Evolutionary conservation across 2,888 invertebrate species (phyloP), one percentile per base, ranked within the genome.

Genomic region (Entomobrya multifasciata): DNA sequence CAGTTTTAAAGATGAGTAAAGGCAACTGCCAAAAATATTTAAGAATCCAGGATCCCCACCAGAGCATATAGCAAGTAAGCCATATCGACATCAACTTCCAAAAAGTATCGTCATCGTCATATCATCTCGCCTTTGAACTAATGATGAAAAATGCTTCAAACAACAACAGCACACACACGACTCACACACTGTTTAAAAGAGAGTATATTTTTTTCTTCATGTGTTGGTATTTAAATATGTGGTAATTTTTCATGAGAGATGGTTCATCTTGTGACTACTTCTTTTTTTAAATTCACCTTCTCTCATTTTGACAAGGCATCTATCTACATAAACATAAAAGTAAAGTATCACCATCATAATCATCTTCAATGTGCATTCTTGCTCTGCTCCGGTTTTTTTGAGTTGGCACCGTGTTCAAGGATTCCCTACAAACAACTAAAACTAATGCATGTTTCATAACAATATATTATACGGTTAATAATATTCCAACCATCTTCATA

Each of bases 201-300:
- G 55, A 36, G 44, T 62, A 13, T 15, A 44, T 22, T 57, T 57
- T 22, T 57, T 57, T 55, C 55, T 57, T 60, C 22, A 13, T 25
- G 22, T 65, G 20, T 36, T 74, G 77, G 84, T 65, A 84, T 84
- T 76, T 84, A 84, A 84, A 84, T 84, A 49, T 85, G 78, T 70
- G 78, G 85, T 85, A 85, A 85, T 85, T 85, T 85, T 85, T 85
- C 85, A 85, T 78, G 85, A 85, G 78, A 85, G 57, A 78, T 57
- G 27, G 49, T 62, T 55, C 30, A 49, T n/a, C 47, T 76, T 20
- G 22, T 20, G 20, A 70, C 44, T 22, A 8, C 13, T n/a, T n/a
- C n/a, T n/a, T n/a, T n/a, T n/a, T n/a, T 30, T 30, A 74, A 17
- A 74, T 74, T 74, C 78, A 78, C 78, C 62, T 62, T 82, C 82